phyloP scores from a whole-genome alignment of 1,140 invertebrate genomes.

The Sminthurinus signatus region DNA sequence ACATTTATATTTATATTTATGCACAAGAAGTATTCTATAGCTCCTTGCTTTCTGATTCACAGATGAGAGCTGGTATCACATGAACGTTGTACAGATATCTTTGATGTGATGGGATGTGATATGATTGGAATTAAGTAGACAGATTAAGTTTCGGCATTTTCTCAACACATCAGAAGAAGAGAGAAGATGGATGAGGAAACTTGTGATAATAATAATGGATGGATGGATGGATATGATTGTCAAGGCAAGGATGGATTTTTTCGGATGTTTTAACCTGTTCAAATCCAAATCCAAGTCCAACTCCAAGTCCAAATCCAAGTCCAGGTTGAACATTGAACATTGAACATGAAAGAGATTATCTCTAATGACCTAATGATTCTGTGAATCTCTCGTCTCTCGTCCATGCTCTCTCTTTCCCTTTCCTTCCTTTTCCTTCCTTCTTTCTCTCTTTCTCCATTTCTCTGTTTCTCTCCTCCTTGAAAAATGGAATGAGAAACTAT shows the following conservation, averaged over 20 bases:
- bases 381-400: conserved; percentile 22
- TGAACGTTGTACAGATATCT: too few relatives aligned
- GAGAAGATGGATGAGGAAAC: too few relatives aligned
- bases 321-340: too few relatives aligned
- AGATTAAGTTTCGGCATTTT: too few relatives aligned
- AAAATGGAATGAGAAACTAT: conserved; percentile 38
- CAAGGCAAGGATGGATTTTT: conserved; percentile 18
- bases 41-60: too few relatives aligned
- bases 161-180: too few relatives aligned
- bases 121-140: too few relatives aligned
- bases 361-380: conserved; percentile 38
- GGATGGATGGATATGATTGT: neutral
- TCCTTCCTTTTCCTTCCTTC: neutral
- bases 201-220: neutral
- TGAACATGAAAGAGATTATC: conserved; percentile 22
- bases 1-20: too few relatives aligned
- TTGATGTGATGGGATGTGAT: too few relatives aligned
- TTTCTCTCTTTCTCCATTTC: conserved; percentile 9
- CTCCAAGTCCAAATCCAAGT: too few relatives aligned
- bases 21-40: too few relatives aligned
- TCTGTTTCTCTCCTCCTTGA: conserved; percentile 1
- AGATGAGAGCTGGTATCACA: too few relatives aligned
- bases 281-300: neutral
- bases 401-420: conserved; percentile 1
- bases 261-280: conserved; percentile 12